phyloP scores from a whole-genome alignment of 2,797 vertebrate species.

The Poeciliopsis presidionis region DNA sequence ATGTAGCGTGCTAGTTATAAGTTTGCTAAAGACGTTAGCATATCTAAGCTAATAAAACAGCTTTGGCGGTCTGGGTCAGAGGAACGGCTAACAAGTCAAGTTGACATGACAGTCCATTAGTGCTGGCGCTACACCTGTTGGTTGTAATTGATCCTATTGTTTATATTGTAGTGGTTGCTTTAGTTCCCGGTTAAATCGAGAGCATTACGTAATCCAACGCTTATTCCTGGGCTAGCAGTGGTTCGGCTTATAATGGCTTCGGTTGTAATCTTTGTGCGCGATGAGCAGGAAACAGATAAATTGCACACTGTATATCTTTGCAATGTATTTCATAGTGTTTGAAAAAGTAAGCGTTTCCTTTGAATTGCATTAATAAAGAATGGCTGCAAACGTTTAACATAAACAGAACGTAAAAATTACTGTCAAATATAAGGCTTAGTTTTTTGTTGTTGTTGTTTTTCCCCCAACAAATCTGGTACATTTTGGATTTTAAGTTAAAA shows the following conservation, averaged over 20 bases:
- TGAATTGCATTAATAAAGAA: not conserved
- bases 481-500: not conserved
- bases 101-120: not conserved
- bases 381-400: not conserved
- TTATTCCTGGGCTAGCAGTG: not conserved
- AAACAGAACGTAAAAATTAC: not conserved
- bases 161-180: not conserved
- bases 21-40: conserved; percentile 57
- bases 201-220: conserved; percentile 45
- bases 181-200: conserved; percentile 9
- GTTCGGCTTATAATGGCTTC: not conserved
- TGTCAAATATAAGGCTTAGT: not conserved
- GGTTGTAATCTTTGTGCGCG: not conserved
- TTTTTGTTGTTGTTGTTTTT: not conserved
- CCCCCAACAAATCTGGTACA: not conserved
- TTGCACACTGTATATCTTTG: not conserved
- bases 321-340: not conserved
- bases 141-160: not conserved
- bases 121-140: too few relatives aligned
- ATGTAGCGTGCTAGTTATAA: conserved; percentile 34
- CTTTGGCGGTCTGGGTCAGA: conserved; percentile 38
- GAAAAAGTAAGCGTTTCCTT: not conserved
- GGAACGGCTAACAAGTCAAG: not conserved
- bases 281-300: not conserved
- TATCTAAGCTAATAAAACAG: conserved; percentile 30